These are phyloP conservation scores for Junonia oenone DNA, from an alignment of 2,888 invertebrate genomes.

Conservation along the genomic window DNA sequence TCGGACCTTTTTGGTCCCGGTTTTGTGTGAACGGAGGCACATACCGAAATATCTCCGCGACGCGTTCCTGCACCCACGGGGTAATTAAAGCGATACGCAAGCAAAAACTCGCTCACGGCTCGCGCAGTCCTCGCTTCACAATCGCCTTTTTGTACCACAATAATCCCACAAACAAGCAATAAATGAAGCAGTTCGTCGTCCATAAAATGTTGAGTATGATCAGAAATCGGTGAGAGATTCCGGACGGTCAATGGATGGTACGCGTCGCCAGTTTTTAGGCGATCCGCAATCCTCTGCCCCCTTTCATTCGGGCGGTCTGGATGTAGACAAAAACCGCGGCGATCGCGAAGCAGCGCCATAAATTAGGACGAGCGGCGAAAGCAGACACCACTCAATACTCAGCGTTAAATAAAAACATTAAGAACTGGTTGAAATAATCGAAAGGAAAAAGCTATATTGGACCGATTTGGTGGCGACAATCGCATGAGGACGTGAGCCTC, in stretches of 20 bases:
- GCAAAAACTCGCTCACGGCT: constrained; percentile 50
- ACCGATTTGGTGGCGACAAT: constrained; percentile 62
- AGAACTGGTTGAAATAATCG: constrained; percentile 71
- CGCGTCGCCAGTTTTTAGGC: constrained; percentile 10
- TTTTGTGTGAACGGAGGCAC: constrained; percentile 34
- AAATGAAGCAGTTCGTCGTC: constrained; percentile 18
- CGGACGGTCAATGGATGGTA: constrained; percentile 22
- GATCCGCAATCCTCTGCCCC: constrained; percentile 5
- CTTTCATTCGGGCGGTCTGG: constrained; percentile 31
- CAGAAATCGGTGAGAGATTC: constrained; percentile 6
- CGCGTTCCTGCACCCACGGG: constrained; percentile 42
- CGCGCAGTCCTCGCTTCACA: constrained; percentile 44
- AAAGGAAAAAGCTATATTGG: constrained; percentile 65
- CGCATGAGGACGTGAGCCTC: constrained; percentile 18
- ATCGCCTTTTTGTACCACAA: constrained; percentile 51
- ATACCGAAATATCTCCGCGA: constrained; percentile 37
- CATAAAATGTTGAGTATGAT: constrained; percentile 21
- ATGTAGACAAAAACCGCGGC: constrained; percentile 62
- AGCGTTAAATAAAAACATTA: constrained; percentile 79
- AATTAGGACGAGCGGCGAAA: constrained; percentile 70
- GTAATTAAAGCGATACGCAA: constrained; percentile 70
- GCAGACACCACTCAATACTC: constrained; percentile 72
- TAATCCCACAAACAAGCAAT: constrained; percentile 9
- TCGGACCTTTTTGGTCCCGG: constrained; percentile 34
- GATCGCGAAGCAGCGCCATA: constrained; percentile 62